Conservation (phyloP, 2,888 invertebrate genomes). For the Agrochola lota region DNA sequence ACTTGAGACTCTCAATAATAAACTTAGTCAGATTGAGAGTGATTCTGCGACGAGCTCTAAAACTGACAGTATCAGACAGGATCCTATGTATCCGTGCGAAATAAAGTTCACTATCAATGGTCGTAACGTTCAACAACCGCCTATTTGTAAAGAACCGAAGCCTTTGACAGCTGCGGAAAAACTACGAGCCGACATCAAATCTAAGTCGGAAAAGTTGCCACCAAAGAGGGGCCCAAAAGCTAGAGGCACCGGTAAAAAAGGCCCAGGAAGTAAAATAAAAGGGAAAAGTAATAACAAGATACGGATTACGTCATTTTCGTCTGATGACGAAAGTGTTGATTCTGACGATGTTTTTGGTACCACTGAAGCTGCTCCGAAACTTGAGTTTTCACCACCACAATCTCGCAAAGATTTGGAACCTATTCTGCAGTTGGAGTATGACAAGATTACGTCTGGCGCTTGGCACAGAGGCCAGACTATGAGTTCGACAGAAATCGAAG, state of each 20-base stretch:
- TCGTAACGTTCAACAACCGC: conserved; percentile 83
- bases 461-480: conserved; percentile 93
- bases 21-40: conserved; percentile 94
- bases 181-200: conserved; percentile 88
- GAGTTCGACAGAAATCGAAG: conserved; percentile 95
- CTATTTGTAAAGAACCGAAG: conserved; percentile 84
- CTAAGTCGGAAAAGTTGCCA: conserved; percentile 91
- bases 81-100: conserved; percentile 89
- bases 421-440: conserved; percentile 93
- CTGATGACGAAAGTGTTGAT: conserved; percentile 94
- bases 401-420: conserved; percentile 94
- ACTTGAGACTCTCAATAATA: conserved; percentile 93
- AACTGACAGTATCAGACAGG: conserved; percentile 92
- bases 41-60: conserved; percentile 94
- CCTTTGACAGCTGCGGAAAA: conserved; percentile 88
- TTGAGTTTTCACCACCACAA: conserved; percentile 94
- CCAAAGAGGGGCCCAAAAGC: conserved; percentile 92
- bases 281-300: conserved; percentile 93
- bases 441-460: conserved; percentile 92
- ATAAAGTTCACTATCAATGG: conserved; percentile 89
- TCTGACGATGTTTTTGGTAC: conserved; percentile 95
- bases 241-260: conserved; percentile 91
- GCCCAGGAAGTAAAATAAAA: conserved; percentile 90
- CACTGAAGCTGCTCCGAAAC: conserved; percentile 93
- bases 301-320: conserved; percentile 94